These are phyloP conservation scores for Pelecanus crispus DNA, from an alignment of 2,113 vertebrate genomes.

Conservation along the genomic window DNA sequence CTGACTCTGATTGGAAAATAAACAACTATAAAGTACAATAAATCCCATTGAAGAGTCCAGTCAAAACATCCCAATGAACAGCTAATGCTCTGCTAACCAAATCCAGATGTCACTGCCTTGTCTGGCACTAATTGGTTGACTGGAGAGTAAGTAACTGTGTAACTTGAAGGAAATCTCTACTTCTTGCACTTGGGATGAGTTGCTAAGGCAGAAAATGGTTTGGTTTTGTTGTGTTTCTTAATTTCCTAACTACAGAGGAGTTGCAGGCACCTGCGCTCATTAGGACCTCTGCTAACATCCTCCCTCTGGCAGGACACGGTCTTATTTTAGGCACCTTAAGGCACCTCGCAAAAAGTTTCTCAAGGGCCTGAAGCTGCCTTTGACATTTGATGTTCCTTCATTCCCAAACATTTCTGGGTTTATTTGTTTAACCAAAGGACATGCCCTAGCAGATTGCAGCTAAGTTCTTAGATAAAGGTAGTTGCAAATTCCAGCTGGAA, in stretches of 20 bases:
- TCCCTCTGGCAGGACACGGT: background rate
- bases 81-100: conserved; percentile 68
- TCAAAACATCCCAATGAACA: conserved; percentile 75
- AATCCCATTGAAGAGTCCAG: conserved; percentile 73
- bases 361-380: background rate
- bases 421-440: conserved; percentile 12
- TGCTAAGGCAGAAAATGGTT: background rate
- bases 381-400: background rate
- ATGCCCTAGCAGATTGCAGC: background rate
- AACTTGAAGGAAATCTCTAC: conserved; percentile 45
- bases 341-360: background rate
- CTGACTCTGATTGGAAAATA: conserved; percentile 78
- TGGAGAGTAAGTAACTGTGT: conserved; percentile 41
- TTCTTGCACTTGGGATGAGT: conserved; percentile 10
- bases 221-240: background rate
- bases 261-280: background rate
- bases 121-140: conserved; percentile 65
- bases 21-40: conserved; percentile 75
- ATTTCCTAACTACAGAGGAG: background rate
- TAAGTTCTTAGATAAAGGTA: background rate
- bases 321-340: background rate
- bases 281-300: background rate
- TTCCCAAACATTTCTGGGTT: conserved; percentile 1
- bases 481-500: background rate
- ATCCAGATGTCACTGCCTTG: conserved; percentile 73